These are phyloP conservation scores for Gallinago undulata DNA, from an alignment of 2,113 vertebrate genomes.

Conservation along the genomic window DNA sequence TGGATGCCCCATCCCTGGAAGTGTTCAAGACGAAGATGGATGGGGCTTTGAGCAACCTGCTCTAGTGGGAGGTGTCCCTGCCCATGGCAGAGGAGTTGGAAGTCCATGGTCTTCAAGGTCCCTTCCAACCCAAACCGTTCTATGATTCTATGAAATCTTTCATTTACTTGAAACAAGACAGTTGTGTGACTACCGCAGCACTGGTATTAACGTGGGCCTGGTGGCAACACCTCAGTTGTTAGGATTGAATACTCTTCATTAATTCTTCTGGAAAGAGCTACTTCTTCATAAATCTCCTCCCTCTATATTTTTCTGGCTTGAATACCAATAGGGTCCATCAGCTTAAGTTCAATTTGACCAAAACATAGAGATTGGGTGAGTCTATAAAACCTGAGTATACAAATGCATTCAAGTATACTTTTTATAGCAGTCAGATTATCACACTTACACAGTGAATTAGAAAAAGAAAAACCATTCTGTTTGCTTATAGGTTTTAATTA, in stretches of 20 bases:
- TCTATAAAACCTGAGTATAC: neutral
- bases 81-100: no score
- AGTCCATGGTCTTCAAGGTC: no score
- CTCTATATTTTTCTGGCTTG: neutral
- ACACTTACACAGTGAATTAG: neutral
- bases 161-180: neutral
- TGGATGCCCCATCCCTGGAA: no score
- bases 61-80: no score
- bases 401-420: neutral
- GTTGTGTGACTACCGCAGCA: neutral
- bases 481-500: neutral
- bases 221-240: accelerated
- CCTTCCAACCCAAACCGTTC: no score
- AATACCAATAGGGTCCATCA: neutral
- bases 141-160: neutral
- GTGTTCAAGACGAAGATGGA: no score
- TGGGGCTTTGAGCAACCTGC: no score
- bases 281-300: neutral
- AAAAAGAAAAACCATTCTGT: neutral
- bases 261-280: neutral
- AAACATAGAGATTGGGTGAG: neutral
- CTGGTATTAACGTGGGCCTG: neutral
- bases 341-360: neutral
- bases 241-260: neutral
- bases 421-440: neutral